A percentile compares a stretch with the other conserved stretches of the same genome.
Conservation (phyloP, 2,797 vertebrate genomes). For the Dermochelys coriacea region DNA sequence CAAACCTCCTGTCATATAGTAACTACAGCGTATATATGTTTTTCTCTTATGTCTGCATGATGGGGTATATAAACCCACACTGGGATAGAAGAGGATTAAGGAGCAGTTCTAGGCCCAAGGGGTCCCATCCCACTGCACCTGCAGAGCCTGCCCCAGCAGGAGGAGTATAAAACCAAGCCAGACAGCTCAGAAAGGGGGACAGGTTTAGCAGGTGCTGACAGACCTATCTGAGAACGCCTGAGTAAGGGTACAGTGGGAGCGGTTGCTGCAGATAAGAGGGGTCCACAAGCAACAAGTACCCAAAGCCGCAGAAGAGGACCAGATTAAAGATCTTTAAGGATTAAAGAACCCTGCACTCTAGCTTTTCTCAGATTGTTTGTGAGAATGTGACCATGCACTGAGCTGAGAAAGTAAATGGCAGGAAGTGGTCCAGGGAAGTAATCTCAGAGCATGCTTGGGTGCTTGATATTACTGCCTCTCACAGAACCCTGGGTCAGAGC, state of each 20-base stretch:
- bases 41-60: background rate
- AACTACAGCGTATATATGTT: background rate
- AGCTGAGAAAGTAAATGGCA: background rate
- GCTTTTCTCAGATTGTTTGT: background rate
- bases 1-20: background rate
- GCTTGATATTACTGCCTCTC: background rate
- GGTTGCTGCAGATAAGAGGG: background rate
- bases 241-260: background rate
- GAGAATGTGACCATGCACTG: background rate
- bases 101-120: background rate
- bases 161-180: background rate
- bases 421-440: background rate
- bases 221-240: background rate
- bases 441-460: background rate
- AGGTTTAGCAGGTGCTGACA: too few relatives aligned
- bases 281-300: background rate
- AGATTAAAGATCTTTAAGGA: background rate
- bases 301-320: background rate
- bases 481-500: background rate
- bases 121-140: background rate
- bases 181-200: background rate
- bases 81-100: background rate
- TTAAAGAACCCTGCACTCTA: background rate
- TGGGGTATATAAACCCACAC: background rate
- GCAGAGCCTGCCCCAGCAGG: background rate